Evolutionary conservation across 2,888 invertebrate species (phyloP).

Genomic region (Melieria picta): DNA sequence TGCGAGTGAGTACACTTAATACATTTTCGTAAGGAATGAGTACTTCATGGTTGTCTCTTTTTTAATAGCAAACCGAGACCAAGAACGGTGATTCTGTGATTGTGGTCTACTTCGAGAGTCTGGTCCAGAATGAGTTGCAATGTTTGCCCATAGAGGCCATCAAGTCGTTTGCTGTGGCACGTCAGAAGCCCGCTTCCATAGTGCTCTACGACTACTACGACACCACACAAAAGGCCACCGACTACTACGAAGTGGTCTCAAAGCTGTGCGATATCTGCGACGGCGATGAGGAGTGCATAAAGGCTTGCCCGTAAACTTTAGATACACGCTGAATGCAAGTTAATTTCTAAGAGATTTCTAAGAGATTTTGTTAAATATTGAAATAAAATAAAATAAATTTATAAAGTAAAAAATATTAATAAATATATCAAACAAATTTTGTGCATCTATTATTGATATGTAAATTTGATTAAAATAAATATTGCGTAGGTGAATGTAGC

Average conservation of each 20-base stretch:
- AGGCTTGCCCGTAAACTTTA: not conserved
- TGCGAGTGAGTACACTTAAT: slow-evolving; percentile 52
- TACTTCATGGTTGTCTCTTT: not conserved
- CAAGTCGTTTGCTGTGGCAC: slow-evolving; percentile 83
- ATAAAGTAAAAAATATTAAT: not conserved
- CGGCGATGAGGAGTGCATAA: slow-evolving; percentile 64
- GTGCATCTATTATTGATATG: not conserved
- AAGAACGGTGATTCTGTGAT: slow-evolving; percentile 73
- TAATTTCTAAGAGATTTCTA: too few relatives aligned
- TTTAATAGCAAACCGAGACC: slow-evolving; percentile 72
- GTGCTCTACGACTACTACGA: slow-evolving; percentile 92
- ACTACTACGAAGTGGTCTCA: slow-evolving; percentile 54
- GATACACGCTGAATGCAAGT: too few relatives aligned
- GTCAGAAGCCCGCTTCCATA: slow-evolving; percentile 86
- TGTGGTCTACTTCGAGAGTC: slow-evolving; percentile 78
- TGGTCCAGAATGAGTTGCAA: slow-evolving; percentile 70
- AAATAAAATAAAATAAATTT: too few relatives aligned
- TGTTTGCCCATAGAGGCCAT: slow-evolving; percentile 88
- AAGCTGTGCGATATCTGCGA: slow-evolving; percentile 84
- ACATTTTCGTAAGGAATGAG: not conserved
- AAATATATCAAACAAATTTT: not conserved
- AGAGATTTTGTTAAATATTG: too few relatives aligned
- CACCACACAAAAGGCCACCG: slow-evolving; percentile 68
- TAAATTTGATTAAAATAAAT: too few relatives aligned
- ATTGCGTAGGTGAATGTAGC: too few relatives aligned